These are phyloP conservation scores for Netelia virgata DNA, from an alignment of 2,888 invertebrate genomes.

Conservation along the genomic window DNA sequence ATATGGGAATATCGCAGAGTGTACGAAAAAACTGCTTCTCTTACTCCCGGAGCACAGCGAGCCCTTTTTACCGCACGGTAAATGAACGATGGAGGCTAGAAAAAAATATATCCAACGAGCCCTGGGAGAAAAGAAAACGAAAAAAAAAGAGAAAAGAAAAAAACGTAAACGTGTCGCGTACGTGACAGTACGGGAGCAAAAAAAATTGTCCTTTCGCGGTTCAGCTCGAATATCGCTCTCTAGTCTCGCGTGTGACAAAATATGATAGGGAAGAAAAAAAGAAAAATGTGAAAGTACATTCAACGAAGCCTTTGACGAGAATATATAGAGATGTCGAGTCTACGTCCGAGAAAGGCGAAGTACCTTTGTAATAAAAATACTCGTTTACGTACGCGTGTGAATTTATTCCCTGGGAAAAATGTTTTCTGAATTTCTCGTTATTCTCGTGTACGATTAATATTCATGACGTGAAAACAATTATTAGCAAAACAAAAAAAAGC, in stretches of 20 bases:
- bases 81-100: conserved; percentile 62
- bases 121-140: conserved; percentile 43
- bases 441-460: neutral
- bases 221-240: conserved; percentile 58
- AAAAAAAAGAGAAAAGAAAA: conserved; percentile 50
- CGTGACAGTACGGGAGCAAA: conserved; percentile 43
- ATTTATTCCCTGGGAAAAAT: neutral
- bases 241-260: conserved; percentile 67
- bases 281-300: conserved; percentile 41
- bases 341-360: neutral
- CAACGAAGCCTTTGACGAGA: conserved; percentile 58
- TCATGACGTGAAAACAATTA: too few species aligned
- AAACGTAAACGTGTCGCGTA: conserved; percentile 34
- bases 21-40: conserved; percentile 68
- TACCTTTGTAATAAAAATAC: conserved; percentile 55
- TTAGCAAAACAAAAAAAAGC: neutral
- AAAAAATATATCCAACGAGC: conserved; percentile 60
- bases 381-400: conserved; percentile 48
- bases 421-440: conserved; percentile 53
- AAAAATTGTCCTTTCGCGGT: conserved; percentile 42
- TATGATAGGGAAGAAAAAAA: conserved; percentile 36
- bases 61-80: conserved; percentile 62
- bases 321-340: conserved; percentile 23
- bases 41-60: conserved; percentile 59
- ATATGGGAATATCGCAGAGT: conserved; percentile 53